phyloP scores from a whole-genome alignment of 2,888 invertebrate genomes.

The Cataglyphis rosenhaueri region DNA sequence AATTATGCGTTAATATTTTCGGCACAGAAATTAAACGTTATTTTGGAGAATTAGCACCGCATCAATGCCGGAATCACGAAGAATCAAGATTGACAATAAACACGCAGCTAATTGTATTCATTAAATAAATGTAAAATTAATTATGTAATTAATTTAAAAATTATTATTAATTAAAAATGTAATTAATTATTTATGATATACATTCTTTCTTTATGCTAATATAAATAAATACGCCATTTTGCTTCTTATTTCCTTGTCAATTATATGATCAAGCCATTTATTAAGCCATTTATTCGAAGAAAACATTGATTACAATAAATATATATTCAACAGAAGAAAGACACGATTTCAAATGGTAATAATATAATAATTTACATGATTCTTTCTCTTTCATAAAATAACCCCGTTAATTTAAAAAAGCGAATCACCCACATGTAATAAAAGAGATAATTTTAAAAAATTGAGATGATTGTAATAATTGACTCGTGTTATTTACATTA shows the following conservation, averaged over 20 bases:
- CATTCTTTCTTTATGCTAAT: not conserved
- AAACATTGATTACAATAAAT: not conserved
- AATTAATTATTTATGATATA: not conserved
- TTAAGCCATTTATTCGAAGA: not conserved
- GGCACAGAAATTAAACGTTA: constrained; percentile 62
- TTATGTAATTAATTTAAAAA: not conserved
- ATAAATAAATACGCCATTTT: not conserved
- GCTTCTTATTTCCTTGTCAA: not conserved
- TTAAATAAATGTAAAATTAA: not conserved
- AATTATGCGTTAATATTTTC: constrained; percentile 60
- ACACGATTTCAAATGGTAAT: not conserved
- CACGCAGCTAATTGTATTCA: not conserved
- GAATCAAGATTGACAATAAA: constrained; percentile 30
- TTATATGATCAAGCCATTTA: not conserved
- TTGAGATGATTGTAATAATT: not conserved
- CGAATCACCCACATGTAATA: not conserved
- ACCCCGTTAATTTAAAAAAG: not conserved
- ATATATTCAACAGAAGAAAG: not conserved
- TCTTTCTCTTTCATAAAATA: not conserved
- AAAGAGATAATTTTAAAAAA: not conserved
- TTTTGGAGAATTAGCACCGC: constrained; percentile 54
- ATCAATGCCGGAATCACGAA: constrained; percentile 49
- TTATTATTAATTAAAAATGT: too few species aligned
- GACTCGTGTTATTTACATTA: constrained; percentile 17
- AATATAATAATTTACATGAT: constrained; percentile 1